Percentiles rank a stretch among this genome's conserved stretches.
These are phyloP conservation scores for Hemibagrus guttatus DNA, from an alignment of 2,797 vertebrate species.

Conservation along the genomic window DNA sequence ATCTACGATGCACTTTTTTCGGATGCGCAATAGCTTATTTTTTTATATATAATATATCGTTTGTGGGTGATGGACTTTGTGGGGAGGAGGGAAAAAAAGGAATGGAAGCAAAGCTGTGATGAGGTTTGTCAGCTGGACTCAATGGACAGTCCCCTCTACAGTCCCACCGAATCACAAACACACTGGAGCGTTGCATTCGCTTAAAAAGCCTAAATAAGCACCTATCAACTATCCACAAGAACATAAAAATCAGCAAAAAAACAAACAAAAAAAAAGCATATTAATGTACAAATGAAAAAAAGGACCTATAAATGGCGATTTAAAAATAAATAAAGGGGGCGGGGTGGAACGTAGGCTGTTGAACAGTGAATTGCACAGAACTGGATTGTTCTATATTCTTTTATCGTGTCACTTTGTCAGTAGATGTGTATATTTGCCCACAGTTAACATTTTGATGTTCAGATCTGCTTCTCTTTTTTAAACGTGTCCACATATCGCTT, in stretches of 20 bases:
- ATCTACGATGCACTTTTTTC: slow-evolving; percentile 82
- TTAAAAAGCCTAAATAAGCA: slow-evolving; percentile 72
- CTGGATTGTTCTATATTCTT: slow-evolving; percentile 47
- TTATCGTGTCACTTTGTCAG: slow-evolving; percentile 55
- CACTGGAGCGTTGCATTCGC: slow-evolving; percentile 63
- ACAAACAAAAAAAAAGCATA: slow-evolving; percentile 25
- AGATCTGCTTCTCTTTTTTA: slow-evolving; percentile 28
- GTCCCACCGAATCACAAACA: slow-evolving; percentile 63
- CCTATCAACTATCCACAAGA: slow-evolving; percentile 61
- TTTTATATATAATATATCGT: slow-evolving; percentile 74
- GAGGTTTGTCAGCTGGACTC: slow-evolving; percentile 62
- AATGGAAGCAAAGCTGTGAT: slow-evolving; percentile 78
- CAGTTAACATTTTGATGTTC: slow-evolving; percentile 51
- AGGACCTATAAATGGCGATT: slow-evolving; percentile 51
- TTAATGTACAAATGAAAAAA: slow-evolving; percentile 49
- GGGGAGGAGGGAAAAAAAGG: slow-evolving; percentile 42
- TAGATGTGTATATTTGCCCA: slow-evolving; percentile 48
- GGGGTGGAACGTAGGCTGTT: slow-evolving; percentile 46
- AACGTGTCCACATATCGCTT: slow-evolving; percentile 26
- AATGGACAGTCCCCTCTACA: slow-evolving; percentile 56
- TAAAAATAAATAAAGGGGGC: slow-evolving; percentile 19
- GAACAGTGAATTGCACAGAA: slow-evolving; percentile 56
- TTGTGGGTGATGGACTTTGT: slow-evolving; percentile 57
- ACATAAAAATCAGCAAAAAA: slow-evolving; percentile 52
- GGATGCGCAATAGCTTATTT: slow-evolving; percentile 86